Evolutionary conservation across 1,140 invertebrate genomes (phyloP), one percentile per base, ranked within the genome.

Genomic region (Dreissena rostriformis): DNA sequence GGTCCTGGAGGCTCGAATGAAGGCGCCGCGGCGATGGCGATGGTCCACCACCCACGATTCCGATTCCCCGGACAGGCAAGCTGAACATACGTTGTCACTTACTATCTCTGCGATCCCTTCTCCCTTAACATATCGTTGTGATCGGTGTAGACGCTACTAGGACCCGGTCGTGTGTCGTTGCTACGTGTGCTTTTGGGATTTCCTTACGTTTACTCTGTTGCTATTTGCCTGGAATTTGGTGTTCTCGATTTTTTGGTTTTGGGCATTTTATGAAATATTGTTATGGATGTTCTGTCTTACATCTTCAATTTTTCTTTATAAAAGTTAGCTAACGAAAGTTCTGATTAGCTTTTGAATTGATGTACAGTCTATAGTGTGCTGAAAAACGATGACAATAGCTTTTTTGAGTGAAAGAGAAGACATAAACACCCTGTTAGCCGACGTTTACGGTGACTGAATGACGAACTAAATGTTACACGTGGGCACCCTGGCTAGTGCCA

Each of bases 381-480:
- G 39, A 39, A 39, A 2, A 39, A 39, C 39, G 39, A 39, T 39
- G 39, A 39, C 2, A 39, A 39, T 39, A 39, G 39, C 8, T 39
- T 8, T 39, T 39, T 39, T 8, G 39, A 39, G 39, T 5, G 39
- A 5, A 39, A 39, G 39, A 5, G 39, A 39, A 39, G 4, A 39
- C 39, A 39, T 39, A 5, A 39, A 5, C 2, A 39, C 8, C 39
- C 39, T 5, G 39, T 5, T 8, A 2, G 39, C 39, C 39, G 39
- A 39, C 39, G 39, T 39, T 49, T 12, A 29, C 26, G 28, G 19
- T 39, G 67, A 26, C 67, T 39, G 5, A 26, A 8, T 67, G 70
- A 73, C 79, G 39, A 14, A 17, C 68, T 73, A 73, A 82, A 90
- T 90, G 89, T 81, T 88, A 78, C 89, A 88, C 84, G 89, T 87